Evolutionary conservation across 1,140 invertebrate species (phyloP).

Genomic region (Lasaia peninsularis): DNA sequence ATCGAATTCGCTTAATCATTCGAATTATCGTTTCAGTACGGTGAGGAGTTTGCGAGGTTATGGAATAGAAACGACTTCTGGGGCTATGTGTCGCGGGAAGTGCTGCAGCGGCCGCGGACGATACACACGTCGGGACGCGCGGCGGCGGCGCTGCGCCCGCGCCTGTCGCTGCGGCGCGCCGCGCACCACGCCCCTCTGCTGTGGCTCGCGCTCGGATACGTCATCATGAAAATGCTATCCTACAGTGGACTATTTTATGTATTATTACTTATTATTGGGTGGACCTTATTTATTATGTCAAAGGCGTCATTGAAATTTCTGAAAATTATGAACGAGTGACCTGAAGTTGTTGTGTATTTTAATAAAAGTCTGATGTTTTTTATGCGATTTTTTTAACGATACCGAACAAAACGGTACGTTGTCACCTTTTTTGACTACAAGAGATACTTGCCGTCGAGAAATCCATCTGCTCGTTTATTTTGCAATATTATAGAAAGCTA

Average conservation of each 20-base stretch:
- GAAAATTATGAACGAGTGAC: slow-evolving; percentile 37
- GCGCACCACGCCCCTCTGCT: slow-evolving; percentile 81
- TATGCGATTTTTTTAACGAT: slow-evolving; percentile 16
- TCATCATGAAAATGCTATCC: slow-evolving; percentile 49
- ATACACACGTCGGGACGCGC: slow-evolving; percentile 78
- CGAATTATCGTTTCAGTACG: slow-evolving; percentile 79
- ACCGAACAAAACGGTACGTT: neutral
- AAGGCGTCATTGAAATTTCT: slow-evolving; percentile 55
- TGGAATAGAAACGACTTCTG: slow-evolving; percentile 81
- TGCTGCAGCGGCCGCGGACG: slow-evolving; percentile 81
- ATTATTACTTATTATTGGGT: slow-evolving; percentile 42
- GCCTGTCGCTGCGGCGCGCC: slow-evolving; percentile 83
- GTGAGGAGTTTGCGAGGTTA: slow-evolving; percentile 76
- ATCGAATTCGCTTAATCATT: too few relatives aligned
- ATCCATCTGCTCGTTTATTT: too few relatives aligned
- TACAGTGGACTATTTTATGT: slow-evolving; percentile 50
- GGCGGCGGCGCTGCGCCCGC: slow-evolving; percentile 78
- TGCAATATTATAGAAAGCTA: too few relatives aligned
- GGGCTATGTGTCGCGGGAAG: slow-evolving; percentile 81
- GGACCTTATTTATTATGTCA: slow-evolving; percentile 40
- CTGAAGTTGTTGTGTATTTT: slow-evolving; percentile 15
- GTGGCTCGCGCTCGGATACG: slow-evolving; percentile 50
- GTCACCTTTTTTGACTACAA: too few relatives aligned
- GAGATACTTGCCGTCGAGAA: too few relatives aligned
- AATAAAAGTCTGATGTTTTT: slow-evolving; percentile 32